phyloP scores from a whole-genome alignment of 2,888 invertebrate genomes.

The Drosophila borealis region DNA sequence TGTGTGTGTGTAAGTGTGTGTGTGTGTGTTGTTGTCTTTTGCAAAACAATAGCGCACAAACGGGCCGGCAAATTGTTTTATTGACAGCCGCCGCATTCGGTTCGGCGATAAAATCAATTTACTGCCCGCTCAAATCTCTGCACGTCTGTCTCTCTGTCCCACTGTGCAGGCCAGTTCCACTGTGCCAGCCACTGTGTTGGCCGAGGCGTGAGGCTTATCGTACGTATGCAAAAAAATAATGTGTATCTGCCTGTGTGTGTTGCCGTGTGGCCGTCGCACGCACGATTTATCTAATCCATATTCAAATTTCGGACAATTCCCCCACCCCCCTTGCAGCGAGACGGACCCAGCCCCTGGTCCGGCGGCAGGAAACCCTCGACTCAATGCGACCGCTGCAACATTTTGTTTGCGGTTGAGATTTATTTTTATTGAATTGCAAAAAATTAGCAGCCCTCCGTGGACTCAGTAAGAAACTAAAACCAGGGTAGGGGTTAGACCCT shows the following conservation, averaged over 20 bases:
- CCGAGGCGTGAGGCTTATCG: constrained; percentile 58
- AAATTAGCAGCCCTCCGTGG: constrained; percentile 54
- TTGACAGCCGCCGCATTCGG: constrained; percentile 73
- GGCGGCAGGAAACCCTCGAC: constrained; percentile 18
- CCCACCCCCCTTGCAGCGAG: constrained; percentile 1
- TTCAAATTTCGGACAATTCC: constrained; percentile 72
- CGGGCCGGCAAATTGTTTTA: constrained; percentile 74
- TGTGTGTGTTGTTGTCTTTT: constrained; percentile 39
- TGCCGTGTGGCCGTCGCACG: constrained; percentile 56
- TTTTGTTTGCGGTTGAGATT: constrained; percentile 75
- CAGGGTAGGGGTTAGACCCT: neutral
- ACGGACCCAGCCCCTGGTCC: neutral
- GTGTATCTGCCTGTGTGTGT: neutral
- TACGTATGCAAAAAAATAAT: constrained; percentile 56
- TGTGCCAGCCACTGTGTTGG: constrained; percentile 2
- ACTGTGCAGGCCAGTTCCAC: neutral
- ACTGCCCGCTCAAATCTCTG: constrained; percentile 50
- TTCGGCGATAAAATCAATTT: constrained; percentile 77
- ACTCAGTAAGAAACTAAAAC: neutral
- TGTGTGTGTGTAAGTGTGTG: constrained; percentile 16
- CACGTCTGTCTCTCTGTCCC: neutral
- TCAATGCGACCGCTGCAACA: constrained; percentile 43
- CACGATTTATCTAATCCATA: constrained; percentile 79
- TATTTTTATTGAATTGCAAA: constrained; percentile 77
- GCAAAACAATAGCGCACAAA: constrained; percentile 54